Percentiles rank a stretch among this genome's conserved stretches.
phyloP scores from a whole-genome alignment of 2,797 vertebrate species.

The Chromis chromis region DNA sequence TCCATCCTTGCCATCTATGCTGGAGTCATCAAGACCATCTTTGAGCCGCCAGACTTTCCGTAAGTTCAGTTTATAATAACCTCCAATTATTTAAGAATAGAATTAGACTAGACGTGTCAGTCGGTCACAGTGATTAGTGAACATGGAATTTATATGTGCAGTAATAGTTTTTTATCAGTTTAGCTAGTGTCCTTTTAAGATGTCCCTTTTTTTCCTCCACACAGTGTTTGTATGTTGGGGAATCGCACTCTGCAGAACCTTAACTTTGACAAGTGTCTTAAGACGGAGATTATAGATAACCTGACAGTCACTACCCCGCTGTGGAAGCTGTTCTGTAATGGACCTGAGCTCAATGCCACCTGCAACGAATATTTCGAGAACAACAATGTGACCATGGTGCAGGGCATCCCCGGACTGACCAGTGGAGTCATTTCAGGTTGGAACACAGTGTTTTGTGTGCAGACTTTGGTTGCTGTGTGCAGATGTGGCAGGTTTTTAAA shows the following conservation, averaged over 20 bases:
- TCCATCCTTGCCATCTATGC: slow-evolving; percentile 97
- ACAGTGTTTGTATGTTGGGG: slow-evolving; percentile 93
- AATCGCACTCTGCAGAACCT: slow-evolving; percentile 92
- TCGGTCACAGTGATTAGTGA: neutral
- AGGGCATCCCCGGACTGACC: slow-evolving; percentile 93
- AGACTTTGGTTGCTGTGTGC: neutral
- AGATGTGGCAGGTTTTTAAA: neutral
- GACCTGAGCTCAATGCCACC: slow-evolving; percentile 79
- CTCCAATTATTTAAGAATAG: too few relatives aligned
- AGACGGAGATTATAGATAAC: slow-evolving; percentile 82
- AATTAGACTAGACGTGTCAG: neutral
- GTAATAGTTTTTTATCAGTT: neutral
- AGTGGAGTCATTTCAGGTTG: slow-evolving; percentile 90
- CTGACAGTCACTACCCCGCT: slow-evolving; percentile 84
- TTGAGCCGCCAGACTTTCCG: slow-evolving; percentile 92
- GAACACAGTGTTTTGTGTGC: slow-evolving; percentile 37
- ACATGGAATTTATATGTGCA: neutral
- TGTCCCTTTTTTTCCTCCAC: slow-evolving; percentile 1
- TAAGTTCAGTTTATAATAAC: slow-evolving; percentile 77
- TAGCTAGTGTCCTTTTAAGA: neutral
- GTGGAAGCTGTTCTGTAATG: slow-evolving; percentile 90
- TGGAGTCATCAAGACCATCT: slow-evolving; percentile 94
- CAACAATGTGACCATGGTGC: slow-evolving; percentile 90
- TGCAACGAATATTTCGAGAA: slow-evolving; percentile 89
- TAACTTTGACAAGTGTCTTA: slow-evolving; percentile 88